Base-by-base conservation (phyloP, 2,888 invertebrate species). In the Noctua pronuba region DNA sequence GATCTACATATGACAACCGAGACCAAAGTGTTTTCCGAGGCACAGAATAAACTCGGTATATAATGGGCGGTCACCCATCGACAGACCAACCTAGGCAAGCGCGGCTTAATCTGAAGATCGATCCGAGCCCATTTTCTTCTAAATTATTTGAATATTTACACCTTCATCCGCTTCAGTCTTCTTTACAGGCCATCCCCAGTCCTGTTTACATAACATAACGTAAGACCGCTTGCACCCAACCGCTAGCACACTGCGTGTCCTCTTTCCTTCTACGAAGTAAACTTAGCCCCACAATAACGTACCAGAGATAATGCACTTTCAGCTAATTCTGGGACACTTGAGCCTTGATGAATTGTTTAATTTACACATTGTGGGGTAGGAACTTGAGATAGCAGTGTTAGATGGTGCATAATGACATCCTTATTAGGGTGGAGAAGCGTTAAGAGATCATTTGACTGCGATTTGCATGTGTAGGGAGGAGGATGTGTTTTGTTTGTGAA, bases 261-360 rank as follows among this genome's bases (percentile, higher is more conserved):
- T 90, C 91, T 93, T 93, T 91, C 92, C 87, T 86, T 88, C 88
- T 90, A 91, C 88, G 88, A 88, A 92, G 91, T 91, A 90, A 92
- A 93, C 92, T 92, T 89, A 90, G 83, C 79, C 86, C 87, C 87
- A 87, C 86, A 90, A 81, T 86, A 88, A 91, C 89, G 90, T 91
- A 86, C 82, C 55, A 84, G 89, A 86, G 89, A 91, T 87, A 87
- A 90, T 91, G 89, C 88, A 88, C 87, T 88, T 90, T 88, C 79
- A 89, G 90, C 89, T 90, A 86, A 90, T 92, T 87, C 85, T 84
- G 75, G 80, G 85, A 89, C 88, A 87, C 88, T 89, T 89, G 88
- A 91, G 87, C 80, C 89, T 88, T 89, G 90, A 90, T 91, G 88
- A 90, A 90, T 88, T 88, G 88, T 88, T 85, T 90, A 88, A 88